These are phyloP conservation scores for Dolichoris vasculosae DNA, from an alignment of 1,140 invertebrate species.

Conservation along the genomic window DNA sequence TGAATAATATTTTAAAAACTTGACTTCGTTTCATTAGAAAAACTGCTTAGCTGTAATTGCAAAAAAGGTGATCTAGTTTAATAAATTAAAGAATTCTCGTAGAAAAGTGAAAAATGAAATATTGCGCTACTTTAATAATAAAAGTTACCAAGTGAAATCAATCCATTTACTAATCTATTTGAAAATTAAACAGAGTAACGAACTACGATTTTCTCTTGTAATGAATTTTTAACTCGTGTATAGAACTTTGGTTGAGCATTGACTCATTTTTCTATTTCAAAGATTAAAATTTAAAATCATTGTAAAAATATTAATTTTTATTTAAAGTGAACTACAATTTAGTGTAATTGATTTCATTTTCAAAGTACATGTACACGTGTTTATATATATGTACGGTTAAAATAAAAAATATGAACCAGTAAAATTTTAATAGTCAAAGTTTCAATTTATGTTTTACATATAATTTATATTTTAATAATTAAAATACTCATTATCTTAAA, in stretches of 20 bases:
- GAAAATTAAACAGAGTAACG: background rate
- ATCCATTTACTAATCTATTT: background rate
- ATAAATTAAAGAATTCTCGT: no score
- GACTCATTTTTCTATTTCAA: background rate
- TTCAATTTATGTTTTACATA: background rate
- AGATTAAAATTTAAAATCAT: background rate
- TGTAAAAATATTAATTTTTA: background rate
- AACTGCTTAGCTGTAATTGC: background rate
- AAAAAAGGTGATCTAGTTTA: no score
- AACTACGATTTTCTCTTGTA: background rate
- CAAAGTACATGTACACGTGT: background rate
- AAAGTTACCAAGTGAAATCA: background rate
- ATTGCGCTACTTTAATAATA: background rate
- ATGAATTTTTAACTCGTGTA: background rate
- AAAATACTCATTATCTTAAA: background rate
- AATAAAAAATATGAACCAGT: background rate
- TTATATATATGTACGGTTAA: background rate
- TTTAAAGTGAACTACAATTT: background rate
- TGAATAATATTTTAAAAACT: background rate
- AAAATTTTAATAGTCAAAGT: background rate
- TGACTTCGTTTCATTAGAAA: background rate
- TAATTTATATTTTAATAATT: conserved; percentile 1
- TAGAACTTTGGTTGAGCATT: background rate
- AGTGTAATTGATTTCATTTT: background rate
- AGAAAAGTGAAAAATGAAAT: background rate